Evolutionary conservation across 2,113 vertebrate genomes (phyloP).

Genomic region (Myotis brandtii): DNA sequence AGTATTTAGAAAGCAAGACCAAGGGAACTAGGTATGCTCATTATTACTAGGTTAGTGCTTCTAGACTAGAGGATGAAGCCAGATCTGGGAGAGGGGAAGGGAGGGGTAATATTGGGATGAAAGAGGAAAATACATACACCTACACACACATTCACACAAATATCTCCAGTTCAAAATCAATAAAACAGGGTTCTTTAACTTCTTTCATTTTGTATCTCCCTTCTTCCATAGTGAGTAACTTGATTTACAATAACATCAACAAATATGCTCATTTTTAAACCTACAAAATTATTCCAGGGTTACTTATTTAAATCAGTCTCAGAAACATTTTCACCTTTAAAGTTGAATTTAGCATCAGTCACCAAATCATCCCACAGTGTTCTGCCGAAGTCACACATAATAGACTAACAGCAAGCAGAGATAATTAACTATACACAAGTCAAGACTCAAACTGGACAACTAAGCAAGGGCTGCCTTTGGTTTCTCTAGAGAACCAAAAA

Average conservation of each 20-base stretch:
- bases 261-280: background rate
- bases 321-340: constrained; percentile 2
- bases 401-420: background rate
- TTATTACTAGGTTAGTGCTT: background rate
- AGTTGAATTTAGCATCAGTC: background rate
- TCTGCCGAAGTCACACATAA: background rate
- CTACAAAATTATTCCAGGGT: background rate
- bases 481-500: background rate
- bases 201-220: background rate
- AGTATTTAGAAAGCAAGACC: background rate
- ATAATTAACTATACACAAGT: background rate
- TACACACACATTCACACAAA: background rate
- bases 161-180: background rate
- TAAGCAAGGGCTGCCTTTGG: background rate
- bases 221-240: background rate
- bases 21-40: background rate
- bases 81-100: background rate
- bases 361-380: background rate
- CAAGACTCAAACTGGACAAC: background rate
- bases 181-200: background rate
- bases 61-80: background rate
- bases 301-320: background rate
- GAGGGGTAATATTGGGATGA: background rate
- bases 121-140: background rate
- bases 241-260: background rate